phyloP scores from a whole-genome alignment of 2,888 invertebrate genomes.

The Masnerella sp. region DNA sequence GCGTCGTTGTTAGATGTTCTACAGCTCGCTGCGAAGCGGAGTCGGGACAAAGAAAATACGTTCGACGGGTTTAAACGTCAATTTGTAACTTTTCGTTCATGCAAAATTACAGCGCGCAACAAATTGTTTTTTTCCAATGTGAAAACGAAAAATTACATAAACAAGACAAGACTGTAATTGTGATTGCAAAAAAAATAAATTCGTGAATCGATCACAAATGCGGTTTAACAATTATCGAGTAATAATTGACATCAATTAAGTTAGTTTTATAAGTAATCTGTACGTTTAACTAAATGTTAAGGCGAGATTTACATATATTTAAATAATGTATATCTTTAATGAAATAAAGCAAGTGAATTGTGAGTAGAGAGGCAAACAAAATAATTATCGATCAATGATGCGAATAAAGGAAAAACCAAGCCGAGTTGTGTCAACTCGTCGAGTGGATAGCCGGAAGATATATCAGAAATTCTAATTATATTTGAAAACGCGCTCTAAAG shows the following conservation, averaged over 20 bases:
- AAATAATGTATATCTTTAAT: constrained; percentile 26
- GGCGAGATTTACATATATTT: constrained; percentile 29
- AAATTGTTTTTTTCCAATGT: constrained; percentile 28
- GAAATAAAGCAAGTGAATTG: constrained; percentile 12
- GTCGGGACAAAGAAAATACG: constrained; percentile 50
- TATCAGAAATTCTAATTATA: constrained; percentile 13
- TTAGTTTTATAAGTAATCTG: constrained; percentile 12
- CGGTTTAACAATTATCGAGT: constrained; percentile 28
- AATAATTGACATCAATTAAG: constrained; percentile 44
- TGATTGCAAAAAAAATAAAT: constrained; percentile 29
- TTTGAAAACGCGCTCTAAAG: background rate
- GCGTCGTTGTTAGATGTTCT: constrained; percentile 51
- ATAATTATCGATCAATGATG: constrained; percentile 22
- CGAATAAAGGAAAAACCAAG: background rate
- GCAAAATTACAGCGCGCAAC: constrained; percentile 25
- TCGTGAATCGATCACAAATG: constrained; percentile 20
- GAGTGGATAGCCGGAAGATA: constrained; percentile 12
- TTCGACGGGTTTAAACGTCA: constrained; percentile 34
- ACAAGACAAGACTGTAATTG: constrained; percentile 3
- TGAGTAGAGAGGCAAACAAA: constrained; percentile 31
- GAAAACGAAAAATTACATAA: constrained; percentile 45
- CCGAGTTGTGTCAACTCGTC: background rate
- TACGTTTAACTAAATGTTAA: constrained; percentile 13
- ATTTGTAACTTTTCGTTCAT: constrained; percentile 16
- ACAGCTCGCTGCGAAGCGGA: constrained; percentile 21